These are phyloP conservation scores for Drosophila demipolita DNA, from an alignment of 2,888 invertebrate genomes.

Conservation along the genomic window DNA sequence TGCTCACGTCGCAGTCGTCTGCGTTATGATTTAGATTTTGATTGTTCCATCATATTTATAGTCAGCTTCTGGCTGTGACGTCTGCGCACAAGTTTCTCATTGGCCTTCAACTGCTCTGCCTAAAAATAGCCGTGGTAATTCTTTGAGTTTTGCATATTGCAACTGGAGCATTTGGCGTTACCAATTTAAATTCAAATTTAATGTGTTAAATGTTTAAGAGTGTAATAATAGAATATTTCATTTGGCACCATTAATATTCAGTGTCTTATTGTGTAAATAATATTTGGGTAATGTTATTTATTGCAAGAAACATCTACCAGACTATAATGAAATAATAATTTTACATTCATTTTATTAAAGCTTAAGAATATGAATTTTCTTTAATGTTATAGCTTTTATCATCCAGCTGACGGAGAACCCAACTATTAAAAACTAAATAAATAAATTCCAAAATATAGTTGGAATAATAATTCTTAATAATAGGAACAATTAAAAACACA, in stretches of 20 bases:
- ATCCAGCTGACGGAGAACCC: not conserved
- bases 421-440: not conserved
- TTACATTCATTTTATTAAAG: not conserved
- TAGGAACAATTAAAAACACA: not conserved
- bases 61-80: conserved; percentile 12
- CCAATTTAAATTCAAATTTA: conserved; percentile 45
- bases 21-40: conserved; percentile 19
- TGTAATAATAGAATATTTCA: conserved; percentile 8
- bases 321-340: not conserved
- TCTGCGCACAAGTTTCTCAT: conserved; percentile 31
- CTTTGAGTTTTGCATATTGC: conserved; percentile 41
- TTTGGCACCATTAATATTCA: conserved; percentile 10
- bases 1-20: conserved; percentile 19
- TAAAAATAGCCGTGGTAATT: conserved; percentile 37
- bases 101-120: conserved; percentile 1
- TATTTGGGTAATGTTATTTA: not conserved
- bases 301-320: not conserved
- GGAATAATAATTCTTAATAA: not conserved
- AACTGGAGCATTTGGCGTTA: conserved; percentile 7
- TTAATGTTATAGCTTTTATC: not conserved
- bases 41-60: conserved; percentile 39
- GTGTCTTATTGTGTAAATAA: not conserved
- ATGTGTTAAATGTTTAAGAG: not conserved
- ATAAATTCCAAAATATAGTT: not conserved
- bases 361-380: not conserved